Evolutionary conservation across 2,113 vertebrate genomes (phyloP).

Genomic region (Perccottus glenii): DNA sequence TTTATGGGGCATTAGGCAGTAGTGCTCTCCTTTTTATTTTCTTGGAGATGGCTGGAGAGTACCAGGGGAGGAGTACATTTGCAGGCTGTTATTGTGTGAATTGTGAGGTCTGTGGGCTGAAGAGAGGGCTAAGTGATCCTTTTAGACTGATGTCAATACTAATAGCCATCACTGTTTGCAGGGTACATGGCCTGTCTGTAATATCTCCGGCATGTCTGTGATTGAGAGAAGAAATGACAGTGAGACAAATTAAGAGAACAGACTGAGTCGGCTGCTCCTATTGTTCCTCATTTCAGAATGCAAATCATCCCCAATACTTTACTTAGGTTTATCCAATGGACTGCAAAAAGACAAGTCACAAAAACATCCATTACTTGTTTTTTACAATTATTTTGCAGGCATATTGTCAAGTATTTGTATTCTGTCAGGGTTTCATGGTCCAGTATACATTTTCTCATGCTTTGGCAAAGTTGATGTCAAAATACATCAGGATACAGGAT

Average conservation of each 20-base stretch:
- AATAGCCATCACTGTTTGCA: constrained; percentile 72
- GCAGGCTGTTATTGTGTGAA: constrained; percentile 57
- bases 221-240: constrained; percentile 64
- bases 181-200: constrained; percentile 56
- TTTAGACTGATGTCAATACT: constrained; percentile 74
- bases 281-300: constrained; percentile 41
- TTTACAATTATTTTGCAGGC: too few relatives aligned
- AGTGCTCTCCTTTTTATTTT: constrained; percentile 63
- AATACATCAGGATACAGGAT: too few relatives aligned
- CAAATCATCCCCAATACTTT: constrained; percentile 45
- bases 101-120: constrained; percentile 51
- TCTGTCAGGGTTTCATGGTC: too few relatives aligned
- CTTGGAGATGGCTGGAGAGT: constrained; percentile 55
- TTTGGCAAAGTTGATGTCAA: too few relatives aligned
- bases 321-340: constrained; percentile 9
- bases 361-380: too few relatives aligned
- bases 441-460: too few relatives aligned
- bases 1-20: constrained; percentile 76
- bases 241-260: constrained; percentile 57
- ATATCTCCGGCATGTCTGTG: constrained; percentile 59
- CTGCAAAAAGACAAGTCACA: too few relatives aligned
- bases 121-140: constrained; percentile 66
- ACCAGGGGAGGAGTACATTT: constrained; percentile 36
- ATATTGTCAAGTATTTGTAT: too few relatives aligned
- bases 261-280: constrained; percentile 27